A percentile compares a stretch with the other conserved stretches of the same genome.
These are phyloP conservation scores for Cheilosia vernalis DNA, from an alignment of 2,888 invertebrate species.

Conservation along the genomic window DNA sequence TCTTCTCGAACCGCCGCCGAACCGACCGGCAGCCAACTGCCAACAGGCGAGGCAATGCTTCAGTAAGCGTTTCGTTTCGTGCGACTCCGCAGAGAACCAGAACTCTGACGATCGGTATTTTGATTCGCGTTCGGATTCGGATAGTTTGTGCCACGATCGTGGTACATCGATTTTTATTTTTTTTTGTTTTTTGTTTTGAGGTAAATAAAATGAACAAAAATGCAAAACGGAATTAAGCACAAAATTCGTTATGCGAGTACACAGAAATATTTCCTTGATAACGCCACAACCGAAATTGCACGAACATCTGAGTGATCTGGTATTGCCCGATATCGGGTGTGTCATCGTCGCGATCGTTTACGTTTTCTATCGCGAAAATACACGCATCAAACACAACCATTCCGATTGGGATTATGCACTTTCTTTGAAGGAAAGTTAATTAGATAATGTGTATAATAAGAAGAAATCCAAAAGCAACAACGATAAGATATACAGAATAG, in stretches of 20 bases:
- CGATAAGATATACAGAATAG: conserved; percentile 10
- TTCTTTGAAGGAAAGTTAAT: conserved; percentile 55
- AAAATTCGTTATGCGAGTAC: conserved; percentile 19
- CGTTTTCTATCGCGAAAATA: not conserved
- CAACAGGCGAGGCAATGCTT: conserved; percentile 17
- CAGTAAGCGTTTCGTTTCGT: conserved; percentile 50
- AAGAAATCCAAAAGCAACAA: conserved; percentile 31
- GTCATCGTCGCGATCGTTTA: not conserved
- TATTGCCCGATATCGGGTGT: too few species aligned
- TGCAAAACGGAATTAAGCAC: conserved; percentile 23
- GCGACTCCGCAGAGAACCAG: conserved; percentile 1
- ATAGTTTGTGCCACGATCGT: conserved; percentile 25
- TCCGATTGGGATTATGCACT: conserved; percentile 40
- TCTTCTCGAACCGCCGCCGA: not conserved
- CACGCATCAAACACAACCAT: not conserved
- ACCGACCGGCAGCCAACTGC: conserved; percentile 4
- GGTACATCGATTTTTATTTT: not conserved
- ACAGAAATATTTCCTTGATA: conserved; percentile 39
- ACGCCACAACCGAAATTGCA: conserved; percentile 1
- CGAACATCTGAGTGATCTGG: too few species aligned
- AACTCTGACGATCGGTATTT: conserved; percentile 17
- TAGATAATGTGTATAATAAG: conserved; percentile 25
- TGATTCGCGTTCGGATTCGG: conserved; percentile 30
- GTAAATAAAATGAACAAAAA: conserved; percentile 38
- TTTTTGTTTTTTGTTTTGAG: conserved; percentile 4